Base-by-base conservation (phyloP, 2,888 invertebrate genomes). In the Eudemis profundana region DNA sequence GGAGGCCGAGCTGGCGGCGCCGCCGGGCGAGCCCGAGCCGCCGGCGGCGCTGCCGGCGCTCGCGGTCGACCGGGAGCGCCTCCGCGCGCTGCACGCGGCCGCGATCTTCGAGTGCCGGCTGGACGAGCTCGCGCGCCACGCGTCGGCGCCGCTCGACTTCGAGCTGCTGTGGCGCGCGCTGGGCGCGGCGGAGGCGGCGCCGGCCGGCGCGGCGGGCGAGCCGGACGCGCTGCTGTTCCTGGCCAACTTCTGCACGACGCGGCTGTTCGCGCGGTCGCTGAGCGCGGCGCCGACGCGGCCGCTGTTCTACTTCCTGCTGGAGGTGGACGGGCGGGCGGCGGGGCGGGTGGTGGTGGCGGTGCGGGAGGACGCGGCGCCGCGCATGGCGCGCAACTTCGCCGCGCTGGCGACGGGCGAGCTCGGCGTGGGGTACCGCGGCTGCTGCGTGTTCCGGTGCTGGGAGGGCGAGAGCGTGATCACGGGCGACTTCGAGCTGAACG, bases 391-490 rank as follows among this genome's bases (percentile, higher is more conserved):
- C 23, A 53, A 53, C 38, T 53, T 53, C 10, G 38, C 53, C 10
- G 53, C 53, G 12, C 5, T 53, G 1, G 23, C 53, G 17, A 95
- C 95, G 8, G 95, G 96, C 51, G 96, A 96, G 77, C 93, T 94
- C 33, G 96, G 96, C 23, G 94, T 95, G 75, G 95, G 96, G 49
- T 96, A 96, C 85, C 95, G 95, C 75, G 96, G 96, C 42, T 96
- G 96, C 84, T 93, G 94, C 73, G 95, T 96, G 74, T 96, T 96
- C 85, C 96, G 96, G 82, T 96, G 96, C 79, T 96, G 96, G 96
- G 95, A 95, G 76, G 95, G 95, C 70, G 96, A 96, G 82, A 96
- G 96, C 81, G 95, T 96, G 51, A 96, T 96, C 73, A 95, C 95
- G 14, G 96, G 96, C 17, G 96, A 96, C 84, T 96, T 96, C 83